Evolutionary conservation across 2,888 invertebrate species (phyloP).

Genomic region (Drosophila neotestacea): DNA sequence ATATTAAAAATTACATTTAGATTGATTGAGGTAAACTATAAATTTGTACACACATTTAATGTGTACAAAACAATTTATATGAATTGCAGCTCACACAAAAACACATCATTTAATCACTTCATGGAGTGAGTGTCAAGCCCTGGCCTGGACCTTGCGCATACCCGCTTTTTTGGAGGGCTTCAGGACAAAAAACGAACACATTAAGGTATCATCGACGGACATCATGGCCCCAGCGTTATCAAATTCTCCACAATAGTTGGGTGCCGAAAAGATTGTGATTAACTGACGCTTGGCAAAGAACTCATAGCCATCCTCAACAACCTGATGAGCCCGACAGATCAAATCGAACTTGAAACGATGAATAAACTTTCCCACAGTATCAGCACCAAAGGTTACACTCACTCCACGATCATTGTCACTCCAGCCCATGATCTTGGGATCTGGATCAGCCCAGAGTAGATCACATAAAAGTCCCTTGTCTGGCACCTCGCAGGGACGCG

Average conservation of each 20-base stretch:
- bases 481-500: constrained; percentile 98
- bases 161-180: constrained; percentile 55
- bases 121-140: constrained; percentile 3
- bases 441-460: constrained; percentile 97
- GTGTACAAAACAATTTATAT: constrained; percentile 37
- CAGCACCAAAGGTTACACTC: constrained; percentile 98
- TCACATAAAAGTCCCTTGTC: constrained; percentile 98
- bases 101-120: neutral
- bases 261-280: constrained; percentile 94
- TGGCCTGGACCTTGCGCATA: constrained; percentile 48
- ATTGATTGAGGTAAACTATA: neutral
- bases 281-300: constrained; percentile 97
- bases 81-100: constrained; percentile 22
- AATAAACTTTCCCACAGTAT: constrained; percentile 87
- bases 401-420: constrained; percentile 99
- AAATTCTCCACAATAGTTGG: constrained; percentile 93
- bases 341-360: constrained; percentile 97
- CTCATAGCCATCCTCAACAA: constrained; percentile 98
- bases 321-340: constrained; percentile 99
- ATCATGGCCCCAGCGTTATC: constrained; percentile 96
- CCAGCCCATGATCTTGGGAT: constrained; percentile 98
- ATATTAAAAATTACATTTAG: neutral
- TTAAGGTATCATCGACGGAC: constrained; percentile 97
- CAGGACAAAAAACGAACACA: constrained; percentile 93
- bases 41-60: neutral